Evolutionary conservation across 2,113 vertebrate species (phyloP), one percentile per base, ranked within the genome.

Genomic region (Oncorhynchus clarkii): DNA sequence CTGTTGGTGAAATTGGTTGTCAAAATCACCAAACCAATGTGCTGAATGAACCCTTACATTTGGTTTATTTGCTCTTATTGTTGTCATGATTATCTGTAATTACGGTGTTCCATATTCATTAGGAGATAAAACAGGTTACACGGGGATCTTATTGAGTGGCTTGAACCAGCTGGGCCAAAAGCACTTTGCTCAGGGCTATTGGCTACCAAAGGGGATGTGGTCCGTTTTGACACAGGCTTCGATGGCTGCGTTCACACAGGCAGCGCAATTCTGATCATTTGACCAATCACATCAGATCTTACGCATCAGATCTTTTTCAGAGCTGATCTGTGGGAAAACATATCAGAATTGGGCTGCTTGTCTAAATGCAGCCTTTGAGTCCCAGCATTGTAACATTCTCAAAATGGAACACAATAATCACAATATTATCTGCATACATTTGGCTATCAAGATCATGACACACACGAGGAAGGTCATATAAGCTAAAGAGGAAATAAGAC

Each of bases 1-100:
- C 11, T 69, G 62, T 59, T 73, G 48, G 66, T 65, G 77, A 62
- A 73, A 60, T 62, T 82, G 75, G 68, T 75, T 77, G 78, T 86
- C 70, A 84, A 87, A 86, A 85, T 84, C 49, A 72, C 79, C 78
- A 51, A 51, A 75, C 77, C 66, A 74, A 78, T 76, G 74, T 22
- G 34, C 71, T 81, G 69, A 84, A 88, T 78, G 71, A 85, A 80
- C 65, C 68, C 88, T 83, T 89, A 86, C 80, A 82, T 91, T 80
- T 79, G 67, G 83, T 91, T 84, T 87, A 84, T 93, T 95, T 92
- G 92, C 84, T 91, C 91, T 92, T 86, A 87, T 93, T 95, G 94
- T 92, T 83, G 1, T 71, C 79, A 80, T 92, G 95, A 92, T 93
- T 93, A 87, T 89, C 93, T 91, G 80, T 94, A 96, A 95, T 95